These are phyloP conservation scores for Gadus macrocephalus DNA, from an alignment of 2,113 vertebrate species.

Conservation along the genomic window DNA sequence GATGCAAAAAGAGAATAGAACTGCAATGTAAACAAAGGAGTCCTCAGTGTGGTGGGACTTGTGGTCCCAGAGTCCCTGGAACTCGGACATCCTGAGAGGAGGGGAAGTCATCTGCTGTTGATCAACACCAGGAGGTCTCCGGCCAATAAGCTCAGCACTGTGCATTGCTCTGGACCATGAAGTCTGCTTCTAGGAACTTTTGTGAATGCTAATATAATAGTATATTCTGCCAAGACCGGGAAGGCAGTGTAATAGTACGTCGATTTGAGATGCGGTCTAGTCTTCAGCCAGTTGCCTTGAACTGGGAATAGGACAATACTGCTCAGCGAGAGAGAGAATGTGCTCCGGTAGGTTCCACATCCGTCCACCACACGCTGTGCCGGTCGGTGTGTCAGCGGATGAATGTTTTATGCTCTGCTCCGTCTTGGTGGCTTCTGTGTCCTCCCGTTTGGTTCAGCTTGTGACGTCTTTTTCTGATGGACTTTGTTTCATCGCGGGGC, in stretches of 20 bases:
- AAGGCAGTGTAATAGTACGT: too few relatives aligned
- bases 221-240: too few relatives aligned
- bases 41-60: conserved; percentile 25
- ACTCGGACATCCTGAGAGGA: neutral
- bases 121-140: neutral
- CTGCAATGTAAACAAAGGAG: conserved; percentile 3
- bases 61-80: neutral
- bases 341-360: neutral
- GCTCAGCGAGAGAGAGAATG: neutral
- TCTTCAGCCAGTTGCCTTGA: too few relatives aligned
- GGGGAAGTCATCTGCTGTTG: conserved; percentile 5
- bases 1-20: too few relatives aligned
- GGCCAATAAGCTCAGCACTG: neutral
- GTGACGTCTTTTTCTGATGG: neutral
- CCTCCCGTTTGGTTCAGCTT: neutral
- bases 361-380: neutral
- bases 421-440: neutral
- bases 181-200: too few relatives aligned
- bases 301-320: too few relatives aligned
- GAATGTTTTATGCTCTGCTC: conserved; percentile 5
- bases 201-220: too few relatives aligned
- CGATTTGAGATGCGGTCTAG: too few relatives aligned
- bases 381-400: neutral
- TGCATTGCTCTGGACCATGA: too few relatives aligned
- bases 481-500: too few relatives aligned